These are phyloP conservation scores for Hyles vespertilio DNA, from an alignment of 1,140 invertebrate genomes.

Conservation along the genomic window DNA sequence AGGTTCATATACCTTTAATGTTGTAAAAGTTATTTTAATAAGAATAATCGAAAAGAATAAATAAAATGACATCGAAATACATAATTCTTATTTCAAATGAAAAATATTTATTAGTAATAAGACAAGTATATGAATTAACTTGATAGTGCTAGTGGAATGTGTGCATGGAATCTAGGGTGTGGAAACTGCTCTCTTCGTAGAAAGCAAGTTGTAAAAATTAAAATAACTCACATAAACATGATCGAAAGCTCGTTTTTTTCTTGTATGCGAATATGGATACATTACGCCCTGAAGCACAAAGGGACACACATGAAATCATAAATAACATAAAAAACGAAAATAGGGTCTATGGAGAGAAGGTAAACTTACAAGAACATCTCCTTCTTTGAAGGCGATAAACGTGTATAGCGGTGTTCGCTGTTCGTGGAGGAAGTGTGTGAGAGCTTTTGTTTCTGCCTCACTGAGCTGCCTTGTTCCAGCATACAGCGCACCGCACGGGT, in stretches of 20 bases:
- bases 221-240: conserved; percentile 52
- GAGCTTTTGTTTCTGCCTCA: conserved; percentile 82
- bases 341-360: background rate
- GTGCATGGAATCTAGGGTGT: too few relatives aligned
- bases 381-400: conserved; percentile 64
- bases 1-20: too few relatives aligned
- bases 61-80: too few relatives aligned
- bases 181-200: too few relatives aligned
- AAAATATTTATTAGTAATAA: too few relatives aligned
- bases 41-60: too few relatives aligned
- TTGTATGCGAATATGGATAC: conserved; percentile 66
- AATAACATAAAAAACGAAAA: background rate
- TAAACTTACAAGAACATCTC: conserved; percentile 52
- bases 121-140: too few relatives aligned
- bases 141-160: too few relatives aligned
- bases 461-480: conserved; percentile 83
- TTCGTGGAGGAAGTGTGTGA: conserved; percentile 76
- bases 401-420: conserved; percentile 35
- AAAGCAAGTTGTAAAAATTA: background rate
- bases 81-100: too few relatives aligned
- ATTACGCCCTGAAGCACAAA: conserved; percentile 51
- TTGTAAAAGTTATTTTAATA: too few relatives aligned
- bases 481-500: conserved; percentile 83
- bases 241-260: conserved; percentile 55
- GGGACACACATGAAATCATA: background rate